Conservation (phyloP, 2,797 vertebrate genomes). For the Microctenopoma stevenorrisi region DNA sequence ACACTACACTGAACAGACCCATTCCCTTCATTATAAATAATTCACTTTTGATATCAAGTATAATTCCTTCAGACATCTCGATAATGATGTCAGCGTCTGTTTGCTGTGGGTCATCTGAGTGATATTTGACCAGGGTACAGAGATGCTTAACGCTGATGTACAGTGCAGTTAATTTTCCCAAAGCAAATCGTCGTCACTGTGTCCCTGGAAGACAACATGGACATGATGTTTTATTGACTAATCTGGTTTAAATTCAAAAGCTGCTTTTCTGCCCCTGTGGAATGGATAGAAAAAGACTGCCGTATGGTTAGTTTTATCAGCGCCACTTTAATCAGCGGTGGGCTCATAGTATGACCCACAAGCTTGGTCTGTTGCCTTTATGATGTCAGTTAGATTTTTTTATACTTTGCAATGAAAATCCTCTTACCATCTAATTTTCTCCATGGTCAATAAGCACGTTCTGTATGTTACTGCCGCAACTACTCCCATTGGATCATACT, state of each 20-base stretch:
- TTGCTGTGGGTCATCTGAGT: constrained; percentile 2
- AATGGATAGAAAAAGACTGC: not conserved
- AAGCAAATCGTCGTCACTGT: constrained; percentile 27
- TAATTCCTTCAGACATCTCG: not conserved
- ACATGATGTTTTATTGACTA: constrained; percentile 62
- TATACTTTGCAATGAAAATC: constrained; percentile 7
- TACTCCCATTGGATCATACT: constrained; percentile 24
- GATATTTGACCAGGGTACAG: constrained; percentile 22
- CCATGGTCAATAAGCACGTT: not conserved
- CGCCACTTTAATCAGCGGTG: constrained; percentile 18
- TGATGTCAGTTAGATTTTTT: not conserved
- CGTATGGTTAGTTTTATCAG: constrained; percentile 9
- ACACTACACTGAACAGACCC: not conserved
- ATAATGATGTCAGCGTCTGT: not conserved
- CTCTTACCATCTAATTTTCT: constrained; percentile 18
- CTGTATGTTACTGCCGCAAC: not conserved
- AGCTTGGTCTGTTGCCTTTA: constrained; percentile 5
- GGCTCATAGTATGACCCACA: not conserved
- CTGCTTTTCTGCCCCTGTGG: constrained; percentile 64
- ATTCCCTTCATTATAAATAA: not conserved
- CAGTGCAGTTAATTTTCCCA: constrained; percentile 40
- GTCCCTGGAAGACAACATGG: constrained; percentile 50
- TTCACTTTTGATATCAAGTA: not conserved
- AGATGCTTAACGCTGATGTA: constrained; percentile 27
- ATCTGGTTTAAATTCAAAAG: constrained; percentile 77